A percentile compares a stretch with the other conserved stretches of the same genome.
These are phyloP conservation scores for Cheilosia variabilis DNA, from an alignment of 2,888 invertebrate genomes.

Conservation along the genomic window DNA sequence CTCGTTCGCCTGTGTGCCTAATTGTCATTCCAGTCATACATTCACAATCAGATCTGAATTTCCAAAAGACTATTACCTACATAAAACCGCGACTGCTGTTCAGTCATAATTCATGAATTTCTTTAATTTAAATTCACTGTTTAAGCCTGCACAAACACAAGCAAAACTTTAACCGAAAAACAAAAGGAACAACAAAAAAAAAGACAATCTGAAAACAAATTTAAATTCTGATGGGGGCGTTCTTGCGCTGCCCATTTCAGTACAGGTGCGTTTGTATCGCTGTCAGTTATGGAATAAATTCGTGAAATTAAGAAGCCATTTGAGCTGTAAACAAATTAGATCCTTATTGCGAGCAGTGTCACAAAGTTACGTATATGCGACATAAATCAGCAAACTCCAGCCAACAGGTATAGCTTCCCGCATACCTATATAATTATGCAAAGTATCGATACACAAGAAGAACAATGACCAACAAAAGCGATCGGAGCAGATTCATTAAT, in stretches of 20 bases:
- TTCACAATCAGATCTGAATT: conserved; percentile 74
- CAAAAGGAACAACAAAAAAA: conserved; percentile 10
- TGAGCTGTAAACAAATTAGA: conserved; percentile 58
- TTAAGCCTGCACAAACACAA: conserved; percentile 11
- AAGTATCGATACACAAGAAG: conserved; percentile 47
- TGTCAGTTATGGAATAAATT: conserved; percentile 50
- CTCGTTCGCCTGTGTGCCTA: conserved; percentile 34
- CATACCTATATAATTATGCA: conserved; percentile 28
- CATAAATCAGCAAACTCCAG: conserved; percentile 41
- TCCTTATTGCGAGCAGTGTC: conserved; percentile 55
- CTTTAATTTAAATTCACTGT: conserved; percentile 66
- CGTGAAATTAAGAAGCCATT: conserved; percentile 53
- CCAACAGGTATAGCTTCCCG: conserved; percentile 52
- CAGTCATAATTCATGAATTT: conserved; percentile 74
- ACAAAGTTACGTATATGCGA: conserved; percentile 40
- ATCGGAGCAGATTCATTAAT: conserved; percentile 38
- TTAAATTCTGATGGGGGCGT: conserved; percentile 68
- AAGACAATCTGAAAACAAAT: conserved; percentile 35
- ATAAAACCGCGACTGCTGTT: conserved; percentile 58
- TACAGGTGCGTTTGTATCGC: conserved; percentile 65
- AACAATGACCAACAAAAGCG: conserved; percentile 57
- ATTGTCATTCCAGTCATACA: conserved; percentile 64
- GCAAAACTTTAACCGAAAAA: conserved; percentile 21
- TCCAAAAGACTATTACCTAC: conserved; percentile 73
- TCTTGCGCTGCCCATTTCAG: conserved; percentile 57